phyloP scores from a whole-genome alignment of 1,140 invertebrate species.

The Asbolus verrucosus region DNA sequence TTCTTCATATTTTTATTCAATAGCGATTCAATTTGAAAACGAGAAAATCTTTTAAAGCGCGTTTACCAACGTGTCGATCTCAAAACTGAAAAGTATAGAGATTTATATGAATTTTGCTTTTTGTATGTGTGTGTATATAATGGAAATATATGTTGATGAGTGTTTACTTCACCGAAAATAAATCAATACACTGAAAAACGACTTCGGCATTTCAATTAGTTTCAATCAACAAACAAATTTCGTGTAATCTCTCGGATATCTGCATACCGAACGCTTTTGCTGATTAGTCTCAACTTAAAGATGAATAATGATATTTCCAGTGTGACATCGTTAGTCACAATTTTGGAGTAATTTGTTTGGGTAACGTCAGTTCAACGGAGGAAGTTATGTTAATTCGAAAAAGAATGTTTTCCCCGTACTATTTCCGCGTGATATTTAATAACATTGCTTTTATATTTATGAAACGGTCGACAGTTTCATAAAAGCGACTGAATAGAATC shows the following conservation, averaged over 20 bases:
- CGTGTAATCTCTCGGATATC: too few relatives aligned
- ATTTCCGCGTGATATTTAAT: slow-evolving; percentile 24
- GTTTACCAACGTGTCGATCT: background rate
- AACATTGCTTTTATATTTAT: slow-evolving; percentile 37
- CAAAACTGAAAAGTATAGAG: background rate
- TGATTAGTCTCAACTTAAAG: slow-evolving; percentile 9
- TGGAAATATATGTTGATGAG: slow-evolving; percentile 17
- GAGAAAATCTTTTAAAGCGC: slow-evolving; percentile 1
- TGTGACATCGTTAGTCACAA: slow-evolving; percentile 24
- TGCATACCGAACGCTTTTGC: background rate
- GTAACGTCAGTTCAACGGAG: background rate
- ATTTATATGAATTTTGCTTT: background rate
- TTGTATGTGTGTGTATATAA: background rate
- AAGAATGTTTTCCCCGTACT: slow-evolving; percentile 1
- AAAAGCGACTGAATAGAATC: slow-evolving; percentile 30
- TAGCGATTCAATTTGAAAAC: background rate
- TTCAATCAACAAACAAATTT: too few relatives aligned
- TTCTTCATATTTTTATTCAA: slow-evolving; percentile 3
- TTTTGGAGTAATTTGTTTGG: slow-evolving; percentile 22
- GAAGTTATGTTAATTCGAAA: slow-evolving; percentile 25
- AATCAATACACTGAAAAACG: too few relatives aligned
- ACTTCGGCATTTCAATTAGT: too few relatives aligned
- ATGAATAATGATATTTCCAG: slow-evolving; percentile 13
- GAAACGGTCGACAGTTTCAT: slow-evolving; percentile 36
- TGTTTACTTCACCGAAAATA: too few relatives aligned